A percentile compares a stretch with the other conserved stretches of the same genome.
phyloP scores from a whole-genome alignment of 2,888 invertebrate species.

The Pandemis cinnamomeana region DNA sequence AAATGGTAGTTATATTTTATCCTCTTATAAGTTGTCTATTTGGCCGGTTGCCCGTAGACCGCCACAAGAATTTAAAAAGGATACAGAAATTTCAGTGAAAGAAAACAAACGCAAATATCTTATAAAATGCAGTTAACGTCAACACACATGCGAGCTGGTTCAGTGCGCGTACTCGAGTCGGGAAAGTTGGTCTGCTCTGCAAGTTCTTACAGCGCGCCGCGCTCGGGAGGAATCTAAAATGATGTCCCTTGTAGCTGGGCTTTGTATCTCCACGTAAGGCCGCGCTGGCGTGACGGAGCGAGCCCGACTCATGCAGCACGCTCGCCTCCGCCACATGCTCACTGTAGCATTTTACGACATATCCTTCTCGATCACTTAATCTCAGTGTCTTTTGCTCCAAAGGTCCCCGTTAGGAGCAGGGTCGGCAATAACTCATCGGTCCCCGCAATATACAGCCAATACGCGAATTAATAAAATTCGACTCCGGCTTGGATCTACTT shows the following conservation, averaged over 20 bases:
- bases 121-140: conserved; percentile 79
- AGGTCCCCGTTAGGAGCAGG: conserved; percentile 52
- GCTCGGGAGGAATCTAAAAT: conserved; percentile 60
- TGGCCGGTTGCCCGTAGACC: conserved; percentile 73
- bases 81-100: conserved; percentile 70
- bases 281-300: conserved; percentile 27
- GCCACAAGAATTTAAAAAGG: conserved; percentile 69
- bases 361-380: conserved; percentile 54
- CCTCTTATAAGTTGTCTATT: conserved; percentile 73
- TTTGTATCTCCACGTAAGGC: conserved; percentile 51
- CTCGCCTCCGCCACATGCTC: conserved; percentile 48
- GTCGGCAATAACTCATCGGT: conserved; percentile 61
- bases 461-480: conserved; percentile 58
- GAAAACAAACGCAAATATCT: conserved; percentile 74
- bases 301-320: conserved; percentile 41
- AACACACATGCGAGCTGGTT: conserved; percentile 69
- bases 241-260: conserved; percentile 57
- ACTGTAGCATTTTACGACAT: conserved; percentile 55
- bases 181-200: conserved; percentile 67
- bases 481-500: conserved; percentile 53
- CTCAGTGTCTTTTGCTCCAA: conserved; percentile 60
- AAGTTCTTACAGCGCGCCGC: conserved; percentile 53
- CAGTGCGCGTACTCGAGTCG: conserved; percentile 61
- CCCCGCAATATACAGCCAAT: conserved; percentile 59
- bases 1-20: conserved; percentile 67